A percentile compares a stretch with the other conserved stretches of the same genome.
Conservation (phyloP, 2,888 invertebrate genomes). For the Caenorhabditis sulstoni region DNA sequence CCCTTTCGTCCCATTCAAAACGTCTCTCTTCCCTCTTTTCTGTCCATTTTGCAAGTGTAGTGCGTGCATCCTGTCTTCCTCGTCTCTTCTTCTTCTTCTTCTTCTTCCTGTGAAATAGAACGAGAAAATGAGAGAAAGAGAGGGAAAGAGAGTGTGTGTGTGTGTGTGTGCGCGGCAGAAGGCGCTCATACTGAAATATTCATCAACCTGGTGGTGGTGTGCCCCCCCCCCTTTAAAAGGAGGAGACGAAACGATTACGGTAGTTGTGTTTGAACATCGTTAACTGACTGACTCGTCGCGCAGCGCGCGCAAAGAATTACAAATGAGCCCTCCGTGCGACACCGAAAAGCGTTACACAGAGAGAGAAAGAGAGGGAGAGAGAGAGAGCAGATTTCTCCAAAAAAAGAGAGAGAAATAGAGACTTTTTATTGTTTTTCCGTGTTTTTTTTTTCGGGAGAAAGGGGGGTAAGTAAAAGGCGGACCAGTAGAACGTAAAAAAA, state of each 20-base stretch:
- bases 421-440: too few relatives aligned
- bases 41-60: too few relatives aligned
- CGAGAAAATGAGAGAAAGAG: slow-evolving; percentile 11
- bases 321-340: slow-evolving; percentile 25
- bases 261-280: slow-evolving; percentile 62
- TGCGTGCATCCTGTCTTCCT: too few relatives aligned
- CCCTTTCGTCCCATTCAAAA: too few relatives aligned
- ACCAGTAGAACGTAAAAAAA: too few relatives aligned
- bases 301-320: slow-evolving; percentile 29
- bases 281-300: slow-evolving; percentile 27
- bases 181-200: slow-evolving; percentile 57
- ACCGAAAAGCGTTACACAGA: too few relatives aligned
- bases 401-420: background rate
- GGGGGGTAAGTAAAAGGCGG: too few relatives aligned
- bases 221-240: slow-evolving; percentile 4
- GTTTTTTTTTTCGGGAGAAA: too few relatives aligned
- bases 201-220: slow-evolving; percentile 48
- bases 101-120: slow-evolving; percentile 8
- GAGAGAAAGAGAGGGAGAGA: slow-evolving; percentile 11
- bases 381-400: slow-evolving; percentile 17
- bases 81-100: too few relatives aligned
- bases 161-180: too few relatives aligned
- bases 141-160: slow-evolving; percentile 8
- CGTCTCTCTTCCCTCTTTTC: too few relatives aligned
- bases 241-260: slow-evolving; percentile 51